phyloP scores from a whole-genome alignment of 2,113 vertebrate genomes.

The Takifugu flavidus region DNA sequence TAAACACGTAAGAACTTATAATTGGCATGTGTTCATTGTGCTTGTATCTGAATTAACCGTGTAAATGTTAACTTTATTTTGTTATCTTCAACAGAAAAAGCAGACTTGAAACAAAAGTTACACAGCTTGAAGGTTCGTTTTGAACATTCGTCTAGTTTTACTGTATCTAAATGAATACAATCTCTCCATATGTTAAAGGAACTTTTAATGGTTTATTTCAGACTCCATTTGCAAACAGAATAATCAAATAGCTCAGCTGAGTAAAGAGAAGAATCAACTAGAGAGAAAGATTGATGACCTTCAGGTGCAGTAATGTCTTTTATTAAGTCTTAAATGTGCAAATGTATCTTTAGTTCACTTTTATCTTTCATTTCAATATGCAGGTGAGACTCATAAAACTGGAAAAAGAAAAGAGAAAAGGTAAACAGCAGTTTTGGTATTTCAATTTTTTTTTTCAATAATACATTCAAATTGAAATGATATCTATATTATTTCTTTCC shows the following conservation, averaged over 20 bases:
- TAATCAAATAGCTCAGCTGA: constrained; percentile 78
- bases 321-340: neutral
- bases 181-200: neutral
- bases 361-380: constrained; percentile 10
- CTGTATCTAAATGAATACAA: neutral
- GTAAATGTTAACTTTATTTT: neutral
- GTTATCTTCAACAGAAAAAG: constrained; percentile 78
- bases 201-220: constrained; percentile 46
- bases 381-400: constrained; percentile 78
- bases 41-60: too few relatives aligned
- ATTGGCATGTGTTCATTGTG: neutral
- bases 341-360: neutral
- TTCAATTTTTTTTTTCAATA: neutral
- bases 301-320: constrained; percentile 73
- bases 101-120: constrained; percentile 84
- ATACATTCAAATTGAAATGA: neutral
- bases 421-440: constrained; percentile 62
- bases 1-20: constrained; percentile 77
- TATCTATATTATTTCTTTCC: constrained; percentile 31
- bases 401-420: constrained; percentile 77
- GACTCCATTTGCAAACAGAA: constrained; percentile 80
- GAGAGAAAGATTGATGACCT: constrained; percentile 79
- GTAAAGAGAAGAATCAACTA: constrained; percentile 80
- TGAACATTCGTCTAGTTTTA: neutral
- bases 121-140: constrained; percentile 84